These are phyloP conservation scores for Pardosa pseudoannulata DNA, from an alignment of 2,888 invertebrate species.

Conservation along the genomic window DNA sequence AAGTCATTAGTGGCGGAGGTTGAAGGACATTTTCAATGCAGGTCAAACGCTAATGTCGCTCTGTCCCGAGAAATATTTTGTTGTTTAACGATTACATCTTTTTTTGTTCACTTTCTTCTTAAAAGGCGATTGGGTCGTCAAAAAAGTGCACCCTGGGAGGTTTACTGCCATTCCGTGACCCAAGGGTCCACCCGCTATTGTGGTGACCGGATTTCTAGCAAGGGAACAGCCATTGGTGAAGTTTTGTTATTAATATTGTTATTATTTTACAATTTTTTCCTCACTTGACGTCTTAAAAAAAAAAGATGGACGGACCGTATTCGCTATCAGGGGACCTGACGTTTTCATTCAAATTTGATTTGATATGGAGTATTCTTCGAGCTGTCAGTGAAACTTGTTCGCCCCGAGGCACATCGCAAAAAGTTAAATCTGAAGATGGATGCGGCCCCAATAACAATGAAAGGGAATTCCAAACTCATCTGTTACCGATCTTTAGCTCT, in stretches of 20 bases:
- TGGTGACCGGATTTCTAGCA: constrained; percentile 33
- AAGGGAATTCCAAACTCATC: background rate
- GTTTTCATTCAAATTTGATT: constrained; percentile 38
- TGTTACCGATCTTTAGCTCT: too few relatives aligned
- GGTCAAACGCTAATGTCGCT: constrained; percentile 69
- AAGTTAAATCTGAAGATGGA: background rate
- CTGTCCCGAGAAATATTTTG: constrained; percentile 47
- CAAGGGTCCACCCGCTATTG: constrained; percentile 68
- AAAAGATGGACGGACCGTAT: constrained; percentile 5
- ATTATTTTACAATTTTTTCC: constrained; percentile 26
- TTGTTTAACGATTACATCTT: constrained; percentile 66
- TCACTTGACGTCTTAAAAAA: constrained; percentile 20
- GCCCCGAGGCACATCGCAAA: background rate
- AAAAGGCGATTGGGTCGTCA: constrained; percentile 48
- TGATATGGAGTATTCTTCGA: constrained; percentile 15
- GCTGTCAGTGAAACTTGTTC: background rate
- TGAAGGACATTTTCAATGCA: constrained; percentile 70
- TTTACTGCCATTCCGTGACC: constrained; percentile 67
- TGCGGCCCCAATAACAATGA: background rate
- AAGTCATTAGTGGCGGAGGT: constrained; percentile 65
- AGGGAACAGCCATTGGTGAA: constrained; percentile 27
- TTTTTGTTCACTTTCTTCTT: constrained; percentile 27
- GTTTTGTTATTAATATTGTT: constrained; percentile 29
- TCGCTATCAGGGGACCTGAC: constrained; percentile 29
- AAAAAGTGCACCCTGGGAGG: constrained; percentile 62